Evolutionary conservation across 2,113 vertebrate genomes (phyloP).

Genomic region (Climacteris rufus): DNA sequence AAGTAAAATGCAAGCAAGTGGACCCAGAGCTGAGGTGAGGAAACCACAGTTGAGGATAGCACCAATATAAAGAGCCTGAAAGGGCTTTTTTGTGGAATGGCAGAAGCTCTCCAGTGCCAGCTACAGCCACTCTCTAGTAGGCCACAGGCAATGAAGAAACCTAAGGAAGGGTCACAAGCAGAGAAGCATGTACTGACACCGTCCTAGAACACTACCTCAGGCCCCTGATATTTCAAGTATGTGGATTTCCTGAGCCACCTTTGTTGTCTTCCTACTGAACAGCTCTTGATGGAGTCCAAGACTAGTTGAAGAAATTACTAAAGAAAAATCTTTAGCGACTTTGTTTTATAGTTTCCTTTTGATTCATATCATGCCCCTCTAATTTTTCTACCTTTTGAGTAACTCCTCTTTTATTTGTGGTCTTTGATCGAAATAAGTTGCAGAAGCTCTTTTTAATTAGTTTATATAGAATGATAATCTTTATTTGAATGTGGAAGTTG

Average conservation of each 20-base stretch:
- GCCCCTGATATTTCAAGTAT: background rate
- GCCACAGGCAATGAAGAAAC: background rate
- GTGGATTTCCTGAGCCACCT: background rate
- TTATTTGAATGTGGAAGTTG: background rate
- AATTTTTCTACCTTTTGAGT: background rate
- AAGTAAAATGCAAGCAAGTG: background rate
- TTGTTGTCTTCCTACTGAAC: background rate
- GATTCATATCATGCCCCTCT: background rate
- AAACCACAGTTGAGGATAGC: background rate
- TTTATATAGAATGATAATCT: background rate
- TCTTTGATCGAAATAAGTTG: background rate
- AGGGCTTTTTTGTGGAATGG: background rate
- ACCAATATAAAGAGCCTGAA: background rate
- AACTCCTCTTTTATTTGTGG: background rate
- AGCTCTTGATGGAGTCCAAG: background rate
- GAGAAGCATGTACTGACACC: background rate
- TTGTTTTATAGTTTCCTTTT: background rate
- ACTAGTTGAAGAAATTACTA: background rate
- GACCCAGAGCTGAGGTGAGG: background rate
- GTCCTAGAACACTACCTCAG: background rate
- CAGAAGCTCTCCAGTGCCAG: background rate
- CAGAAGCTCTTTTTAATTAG: background rate
- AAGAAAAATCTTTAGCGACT: background rate
- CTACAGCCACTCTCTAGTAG: background rate
- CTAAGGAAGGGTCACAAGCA: background rate